Evolutionary conservation across 2,888 invertebrate genomes (phyloP), one percentile per base, ranked within the genome.

Genomic region (Parascotia fuliginaria): DNA sequence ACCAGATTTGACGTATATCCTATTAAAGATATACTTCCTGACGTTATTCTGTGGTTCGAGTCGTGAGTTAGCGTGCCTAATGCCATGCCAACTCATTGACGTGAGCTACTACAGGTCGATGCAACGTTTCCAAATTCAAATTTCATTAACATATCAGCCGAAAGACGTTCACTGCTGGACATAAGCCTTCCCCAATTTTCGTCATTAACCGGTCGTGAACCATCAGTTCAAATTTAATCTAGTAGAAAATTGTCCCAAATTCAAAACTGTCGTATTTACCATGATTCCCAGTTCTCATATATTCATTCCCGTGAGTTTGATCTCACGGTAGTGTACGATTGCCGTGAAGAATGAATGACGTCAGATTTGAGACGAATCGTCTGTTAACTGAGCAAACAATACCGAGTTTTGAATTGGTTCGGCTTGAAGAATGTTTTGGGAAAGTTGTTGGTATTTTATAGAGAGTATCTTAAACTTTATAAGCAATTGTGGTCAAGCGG

Each of bases 271-370:
- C 11, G 11, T 16, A 11, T 3, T 22, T 5, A 12, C 24, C n/a
- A 13, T 32, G 32, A 32, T 32, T 41, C 12, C 14, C 33, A 34
- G 16, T 32, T 41, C 22, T 24, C 33, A 34, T 4, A 15, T 9
- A 13, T 31, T 33, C 16, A 44, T 71, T 81, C 79, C 76, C 81
- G 63, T 60, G 70, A 70, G 76, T 69, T 52, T 64, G 58, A 42
- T 76, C 73, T 66, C 70, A 67, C 70, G 70, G 78, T 71, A 77
- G 55, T 44, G 24, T n/a, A 61, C 70, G 72, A 75, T 71, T 60
- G 69, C 76, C 76, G 77, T 79, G 76, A 79, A 77, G 65, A 69
- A 68, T 59, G 67, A 70, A 71, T 64, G 60, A 64, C 58, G 12
- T 36, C 42, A 43, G 53, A 67, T 40, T 42, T 49, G 68, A 59